Evolutionary conservation across 2,113 vertebrate species (phyloP), one percentile per base, ranked within the genome.

Genomic region (Pomatorhinus ruficollis): DNA sequence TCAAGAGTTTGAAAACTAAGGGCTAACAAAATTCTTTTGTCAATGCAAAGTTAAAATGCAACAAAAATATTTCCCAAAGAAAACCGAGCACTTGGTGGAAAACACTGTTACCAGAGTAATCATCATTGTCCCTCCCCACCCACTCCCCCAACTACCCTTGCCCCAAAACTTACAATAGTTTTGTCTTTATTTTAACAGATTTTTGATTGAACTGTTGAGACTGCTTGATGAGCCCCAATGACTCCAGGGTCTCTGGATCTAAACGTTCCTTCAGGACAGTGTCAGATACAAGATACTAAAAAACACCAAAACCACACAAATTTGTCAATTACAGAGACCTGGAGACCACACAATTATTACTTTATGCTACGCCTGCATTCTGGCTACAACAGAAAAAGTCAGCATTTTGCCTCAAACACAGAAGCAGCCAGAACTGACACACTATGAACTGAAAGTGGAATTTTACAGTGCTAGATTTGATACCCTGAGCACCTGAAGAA

Each of bases 171-270:
- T 98, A 99, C 99, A 99, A 99, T 87, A 99, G 98, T 96, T 99
- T 99, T 89, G 99, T 99, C 98, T 99, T 99, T 98, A 99, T 99
- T 98, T 99, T 99, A 65, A 99, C 99, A 85, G 99, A 99, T 97
- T 99, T 99, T 97, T 99, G 99, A 98, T 99, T 99, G 97, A 99
- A 99, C 92, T 99, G 99, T 91, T 99, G 99, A 74, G 99, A 99
- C 89, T 99, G 99, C 96, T 99, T 99, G 97, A 99, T 99, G 75
- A 99, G 99, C 59, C 99, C 99, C 90, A 99, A 98, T 13, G 99
- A 99, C 96, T 99, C 99, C 91, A 99, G 97, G 3, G 99, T 99
- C 98, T 99, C 99, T 74, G 99, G 99, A 96, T 99, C 99, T 88
- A 99, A 97, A 21, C 99, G 98, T 96, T 99, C 99, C 97, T 99